Conservation (phyloP, 2,113 vertebrate genomes). For the Potamarius usumacintae region DNA sequence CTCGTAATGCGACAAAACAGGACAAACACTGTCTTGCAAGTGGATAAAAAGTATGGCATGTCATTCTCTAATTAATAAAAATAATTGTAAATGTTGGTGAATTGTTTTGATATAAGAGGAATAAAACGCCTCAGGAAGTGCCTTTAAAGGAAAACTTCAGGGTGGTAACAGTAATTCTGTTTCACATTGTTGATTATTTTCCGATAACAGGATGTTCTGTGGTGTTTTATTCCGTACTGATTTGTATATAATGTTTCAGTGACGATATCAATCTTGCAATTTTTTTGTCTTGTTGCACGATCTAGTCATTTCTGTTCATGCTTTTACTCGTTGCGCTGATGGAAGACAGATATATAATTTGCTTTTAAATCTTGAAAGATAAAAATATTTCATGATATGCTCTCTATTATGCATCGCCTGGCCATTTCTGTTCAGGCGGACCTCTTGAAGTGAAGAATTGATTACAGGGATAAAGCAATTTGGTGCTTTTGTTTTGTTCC, state of each 20-base stretch:
- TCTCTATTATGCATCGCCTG: background rate
- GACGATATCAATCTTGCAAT: background rate
- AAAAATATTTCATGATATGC: background rate
- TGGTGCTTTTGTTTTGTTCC: background rate
- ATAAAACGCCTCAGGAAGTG: background rate
- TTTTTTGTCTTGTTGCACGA: background rate
- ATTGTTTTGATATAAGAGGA: no score
- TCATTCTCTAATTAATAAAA: no score
- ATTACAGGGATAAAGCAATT: constrained; percentile 17
- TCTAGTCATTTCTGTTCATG: background rate
- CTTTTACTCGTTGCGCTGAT: background rate
- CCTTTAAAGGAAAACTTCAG: background rate
- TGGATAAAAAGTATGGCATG: no score
- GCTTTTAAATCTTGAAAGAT: background rate
- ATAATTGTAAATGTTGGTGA: no score
- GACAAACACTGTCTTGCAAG: no score
- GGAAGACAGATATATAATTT: background rate
- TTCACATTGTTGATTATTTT: background rate
- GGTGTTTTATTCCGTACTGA: background rate
- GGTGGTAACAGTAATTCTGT: background rate
- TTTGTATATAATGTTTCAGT: background rate
- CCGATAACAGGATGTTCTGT: no score
- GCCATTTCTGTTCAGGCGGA: background rate
- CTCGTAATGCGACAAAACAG: no score
- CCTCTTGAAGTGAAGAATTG: background rate